Percentiles rank a stretch among this genome's conserved stretches.
Evolutionary conservation across 2,797 vertebrate genomes (phyloP).

Genomic region (Pogoniulus pusillus): DNA sequence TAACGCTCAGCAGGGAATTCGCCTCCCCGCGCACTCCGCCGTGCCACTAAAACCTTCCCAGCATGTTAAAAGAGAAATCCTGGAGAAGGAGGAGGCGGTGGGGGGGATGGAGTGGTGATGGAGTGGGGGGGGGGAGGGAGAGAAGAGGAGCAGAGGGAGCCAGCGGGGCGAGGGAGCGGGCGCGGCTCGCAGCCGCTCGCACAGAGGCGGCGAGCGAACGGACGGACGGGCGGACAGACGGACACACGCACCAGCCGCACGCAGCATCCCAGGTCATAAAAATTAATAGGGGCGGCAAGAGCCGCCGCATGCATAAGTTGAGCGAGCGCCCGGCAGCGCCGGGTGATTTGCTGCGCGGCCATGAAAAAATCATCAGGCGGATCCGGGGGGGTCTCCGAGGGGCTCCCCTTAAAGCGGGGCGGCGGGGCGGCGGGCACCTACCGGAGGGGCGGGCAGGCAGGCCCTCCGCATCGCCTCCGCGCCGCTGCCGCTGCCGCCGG

Average conservation of each 20-base stretch:
- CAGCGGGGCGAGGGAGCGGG: constrained; percentile 27
- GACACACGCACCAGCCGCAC: constrained; percentile 81
- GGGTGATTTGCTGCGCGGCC: constrained; percentile 95
- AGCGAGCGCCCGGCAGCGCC: constrained; percentile 82
- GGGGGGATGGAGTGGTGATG: neutral
- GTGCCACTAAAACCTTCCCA: constrained; percentile 88
- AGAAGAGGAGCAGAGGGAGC: constrained; percentile 24
- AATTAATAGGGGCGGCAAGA: constrained; percentile 92
- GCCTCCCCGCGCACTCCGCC: constrained; percentile 82
- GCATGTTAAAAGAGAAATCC: constrained; percentile 78
- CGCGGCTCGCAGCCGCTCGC: neutral
- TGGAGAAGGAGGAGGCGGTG: neutral
- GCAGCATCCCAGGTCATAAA: constrained; percentile 96
- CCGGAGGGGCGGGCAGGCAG: constrained; percentile 97
- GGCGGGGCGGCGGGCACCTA: constrained; percentile 80
- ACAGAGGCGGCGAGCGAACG: neutral
- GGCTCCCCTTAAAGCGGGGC: constrained; percentile 88
- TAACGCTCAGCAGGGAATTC: constrained; percentile 91
- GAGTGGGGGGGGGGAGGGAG: neutral
- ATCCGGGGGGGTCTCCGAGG: constrained; percentile 79
- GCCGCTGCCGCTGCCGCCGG: constrained; percentile 61
- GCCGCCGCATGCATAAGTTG: constrained; percentile 91
- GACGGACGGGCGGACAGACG: constrained; percentile 42
- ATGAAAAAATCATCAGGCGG: constrained; percentile 96
- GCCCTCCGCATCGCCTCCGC: constrained; percentile 95